A percentile compares a stretch with the other conserved stretches of the same genome.
Conservation (phyloP, 2,113 vertebrate genomes). For the Falco punctatus region DNA sequence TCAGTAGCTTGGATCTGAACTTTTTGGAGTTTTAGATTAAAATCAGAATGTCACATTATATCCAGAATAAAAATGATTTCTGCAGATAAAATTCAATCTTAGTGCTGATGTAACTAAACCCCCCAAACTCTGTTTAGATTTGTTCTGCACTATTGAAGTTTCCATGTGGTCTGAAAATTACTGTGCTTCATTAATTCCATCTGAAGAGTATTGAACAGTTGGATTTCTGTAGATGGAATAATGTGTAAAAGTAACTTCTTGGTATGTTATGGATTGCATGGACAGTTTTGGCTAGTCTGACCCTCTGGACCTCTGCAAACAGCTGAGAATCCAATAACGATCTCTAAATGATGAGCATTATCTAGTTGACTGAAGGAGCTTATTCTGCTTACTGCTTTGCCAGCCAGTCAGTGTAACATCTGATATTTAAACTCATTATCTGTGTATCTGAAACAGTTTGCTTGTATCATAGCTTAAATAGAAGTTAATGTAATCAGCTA, state of each 20-base stretch:
- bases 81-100: neutral
- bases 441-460: slow-evolving; percentile 68
- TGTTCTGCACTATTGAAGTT: slow-evolving; percentile 39
- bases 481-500: slow-evolving; percentile 64
- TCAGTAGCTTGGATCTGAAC: neutral
- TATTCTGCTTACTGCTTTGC: slow-evolving; percentile 32
- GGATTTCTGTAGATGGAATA: neutral
- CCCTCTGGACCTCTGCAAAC: neutral
- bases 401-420: slow-evolving; percentile 58
- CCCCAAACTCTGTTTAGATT: neutral
- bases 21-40: neutral
- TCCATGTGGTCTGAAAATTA: slow-evolving; percentile 17
- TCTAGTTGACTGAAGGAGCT: slow-evolving; percentile 26
- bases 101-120: neutral
- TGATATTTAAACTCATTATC: slow-evolving; percentile 69
- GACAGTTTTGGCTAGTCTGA: neutral
- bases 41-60: neutral
- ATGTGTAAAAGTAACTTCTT: neutral
- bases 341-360: slow-evolving; percentile 6
- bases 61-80: slow-evolving; percentile 17
- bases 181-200: slow-evolving; percentile 29
- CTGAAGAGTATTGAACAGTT: neutral
- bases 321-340: slow-evolving; percentile 18
- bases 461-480: slow-evolving; percentile 66
- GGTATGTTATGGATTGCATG: neutral